Evolutionary conservation across 2,797 vertebrate species (phyloP), one percentile per base, ranked within the genome.

Genomic region (Dromococcyx pavoninus): DNA sequence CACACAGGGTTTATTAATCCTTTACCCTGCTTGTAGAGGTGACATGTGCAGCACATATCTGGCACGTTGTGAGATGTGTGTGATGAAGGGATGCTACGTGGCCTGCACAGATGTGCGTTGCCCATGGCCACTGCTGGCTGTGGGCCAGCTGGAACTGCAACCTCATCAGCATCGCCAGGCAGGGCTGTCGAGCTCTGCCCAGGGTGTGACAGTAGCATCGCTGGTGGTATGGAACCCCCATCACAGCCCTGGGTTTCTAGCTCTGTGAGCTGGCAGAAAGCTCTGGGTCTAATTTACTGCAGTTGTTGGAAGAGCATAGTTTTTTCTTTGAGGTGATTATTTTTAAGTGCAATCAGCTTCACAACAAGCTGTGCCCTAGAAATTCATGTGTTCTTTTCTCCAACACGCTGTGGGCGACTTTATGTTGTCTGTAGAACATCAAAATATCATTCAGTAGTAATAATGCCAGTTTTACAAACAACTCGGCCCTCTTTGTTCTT

Each of bases 131-230:
- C 17, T 23, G 80, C 57, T 43, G 89, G 53, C 60, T 80, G 60
- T 2, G 2, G 25, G 18, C 37, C 73, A 78, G 81, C 71, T 27
- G 4, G 50, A 82, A 21, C 51, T 51, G 0, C 77, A n/a, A 71
- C 85, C 43, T 27, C 7, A 16, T 50, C 33, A n/a, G 0, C 35
- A 30, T 33, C 25, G 33, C 37, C 54, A 25, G 77, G 18, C 87
- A 22, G n/a, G 65, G 19, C 14, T 60, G 83, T 33, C 53, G 22
- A 37, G 72, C 72, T 92, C 39, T 86, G 56, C 72, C 72, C 53
- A 30, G 10, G 5, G 9, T 23, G 2, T 14, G 62, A 7, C 9
- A 51, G 53, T 30, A 54, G 0, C 7, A 1, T 12, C 5, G 1
- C 24, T 91, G 67, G 56, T 27, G 6, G 43, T 37, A 37, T 18